A percentile compares a stretch with the other conserved stretches of the same genome.
Conservation (phyloP, 2,797 vertebrate species). For the Aeoliscus strigatus region DNA sequence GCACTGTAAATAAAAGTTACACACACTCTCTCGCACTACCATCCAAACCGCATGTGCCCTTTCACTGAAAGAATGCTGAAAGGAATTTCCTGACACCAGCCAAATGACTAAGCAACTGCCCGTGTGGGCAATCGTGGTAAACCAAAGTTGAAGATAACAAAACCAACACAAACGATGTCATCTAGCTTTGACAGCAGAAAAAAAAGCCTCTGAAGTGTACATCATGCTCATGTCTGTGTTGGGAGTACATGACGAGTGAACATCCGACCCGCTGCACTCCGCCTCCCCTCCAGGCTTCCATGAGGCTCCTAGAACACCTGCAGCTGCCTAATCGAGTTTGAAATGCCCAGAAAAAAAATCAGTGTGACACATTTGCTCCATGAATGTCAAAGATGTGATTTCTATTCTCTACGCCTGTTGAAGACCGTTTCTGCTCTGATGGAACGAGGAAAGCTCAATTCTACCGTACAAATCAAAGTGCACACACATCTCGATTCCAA, state of each 20-base stretch:
- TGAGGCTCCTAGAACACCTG: constrained; percentile 47
- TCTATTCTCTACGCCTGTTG: constrained; percentile 8
- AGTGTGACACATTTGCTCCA: constrained; percentile 35
- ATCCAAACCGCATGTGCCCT: constrained; percentile 42
- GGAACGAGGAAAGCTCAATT: no score
- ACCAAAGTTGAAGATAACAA: constrained; percentile 36
- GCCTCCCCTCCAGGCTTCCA: constrained; percentile 42
- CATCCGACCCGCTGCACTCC: constrained; percentile 35
- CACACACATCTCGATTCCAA: constrained; percentile 11
- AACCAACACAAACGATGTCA: constrained; percentile 24
- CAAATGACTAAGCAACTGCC: constrained; percentile 49
- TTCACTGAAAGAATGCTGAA: constrained; percentile 57
- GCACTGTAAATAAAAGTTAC: no score
- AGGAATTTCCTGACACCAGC: constrained; percentile 66
- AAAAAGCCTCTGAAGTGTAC: background rate
- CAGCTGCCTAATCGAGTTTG: constrained; percentile 38
- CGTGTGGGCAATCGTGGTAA: constrained; percentile 30
- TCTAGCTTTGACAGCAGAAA: constrained; percentile 24
- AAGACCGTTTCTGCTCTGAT: constrained; percentile 3
- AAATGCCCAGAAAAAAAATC: constrained; percentile 46
- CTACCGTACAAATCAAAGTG: no score
- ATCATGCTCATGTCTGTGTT: constrained; percentile 28
- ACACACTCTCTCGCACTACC: constrained; percentile 26
- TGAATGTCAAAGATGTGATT: constrained; percentile 24
- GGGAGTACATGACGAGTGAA: constrained; percentile 31